Percentiles rank a stretch among this genome's conserved stretches.
Evolutionary conservation across 2,797 vertebrate genomes (phyloP).

Genomic region (Channa striata): DNA sequence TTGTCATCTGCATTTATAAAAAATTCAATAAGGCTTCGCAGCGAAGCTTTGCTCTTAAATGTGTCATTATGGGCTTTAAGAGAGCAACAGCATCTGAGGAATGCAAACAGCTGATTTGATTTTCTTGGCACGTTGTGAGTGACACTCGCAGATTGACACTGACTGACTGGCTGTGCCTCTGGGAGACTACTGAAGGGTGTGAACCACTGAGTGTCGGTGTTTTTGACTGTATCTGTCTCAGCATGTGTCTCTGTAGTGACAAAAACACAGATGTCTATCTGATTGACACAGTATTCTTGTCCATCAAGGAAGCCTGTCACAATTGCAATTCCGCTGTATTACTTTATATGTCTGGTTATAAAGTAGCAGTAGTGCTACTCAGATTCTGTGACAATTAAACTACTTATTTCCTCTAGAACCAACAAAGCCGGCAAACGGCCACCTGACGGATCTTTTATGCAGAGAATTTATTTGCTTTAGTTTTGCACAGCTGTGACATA

Average conservation of each 20-base stretch:
- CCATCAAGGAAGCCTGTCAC: slow-evolving; percentile 55
- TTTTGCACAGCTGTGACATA: no score
- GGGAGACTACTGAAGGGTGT: slow-evolving; percentile 57
- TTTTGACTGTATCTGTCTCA: slow-evolving; percentile 59
- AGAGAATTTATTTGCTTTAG: no score
- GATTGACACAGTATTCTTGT: slow-evolving; percentile 62
- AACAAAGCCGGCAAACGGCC: no score
- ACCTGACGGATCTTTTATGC: no score
- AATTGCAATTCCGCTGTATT: slow-evolving; percentile 6
- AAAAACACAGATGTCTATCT: slow-evolving; percentile 65
- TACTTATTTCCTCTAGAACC: no score
- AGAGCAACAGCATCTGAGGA: slow-evolving; percentile 38
- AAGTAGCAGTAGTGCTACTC: neutral
- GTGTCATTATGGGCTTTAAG: slow-evolving; percentile 44
- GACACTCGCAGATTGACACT: slow-evolving; percentile 68
- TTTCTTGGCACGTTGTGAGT: slow-evolving; percentile 50
- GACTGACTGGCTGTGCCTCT: slow-evolving; percentile 67
- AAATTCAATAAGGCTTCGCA: slow-evolving; percentile 30
- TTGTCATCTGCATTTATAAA: slow-evolving; percentile 33
- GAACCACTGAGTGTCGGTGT: slow-evolving; percentile 49
- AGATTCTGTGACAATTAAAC: no score
- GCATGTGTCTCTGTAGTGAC: slow-evolving; percentile 51
- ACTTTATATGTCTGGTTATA: slow-evolving; percentile 8
- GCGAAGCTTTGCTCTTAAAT: slow-evolving; percentile 35
- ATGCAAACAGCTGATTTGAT: slow-evolving; percentile 53